A percentile compares a stretch with the other conserved stretches of the same genome.
Conservation (phyloP, 1,140 invertebrate genomes). For the Myzus persicae region DNA sequence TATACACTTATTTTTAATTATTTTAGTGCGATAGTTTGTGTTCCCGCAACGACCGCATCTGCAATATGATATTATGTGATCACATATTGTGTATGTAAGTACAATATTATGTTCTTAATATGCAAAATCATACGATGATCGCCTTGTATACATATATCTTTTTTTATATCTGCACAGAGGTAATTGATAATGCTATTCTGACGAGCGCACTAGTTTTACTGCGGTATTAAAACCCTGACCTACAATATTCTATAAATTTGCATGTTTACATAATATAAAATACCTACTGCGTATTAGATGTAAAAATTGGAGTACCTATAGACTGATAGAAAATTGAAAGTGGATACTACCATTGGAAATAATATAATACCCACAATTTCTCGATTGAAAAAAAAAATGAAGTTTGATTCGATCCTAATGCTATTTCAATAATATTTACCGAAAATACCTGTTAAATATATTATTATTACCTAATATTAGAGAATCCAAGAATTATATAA, state of each 20-base stretch:
- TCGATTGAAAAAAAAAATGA: no score
- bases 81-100: neutral
- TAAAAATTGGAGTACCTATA: neutral
- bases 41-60: neutral
- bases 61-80: constrained; percentile 11
- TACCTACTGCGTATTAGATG: neutral
- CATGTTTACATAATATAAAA: neutral
- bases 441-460: no score
- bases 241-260: neutral
- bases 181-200: neutral
- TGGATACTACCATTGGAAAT: neutral
- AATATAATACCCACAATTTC: neutral
- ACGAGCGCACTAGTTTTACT: neutral
- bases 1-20: neutral
- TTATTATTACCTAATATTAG: no score
- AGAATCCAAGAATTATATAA: no score
- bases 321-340: neutral
- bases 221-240: constrained; percentile 30
- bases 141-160: neutral
- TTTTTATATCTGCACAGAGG: neutral
- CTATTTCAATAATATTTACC: no score
- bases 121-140: neutral
- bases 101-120: neutral
- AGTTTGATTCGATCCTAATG: no score
- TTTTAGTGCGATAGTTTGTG: neutral